These are phyloP conservation scores for Adelognathus sp. DNA, from an alignment of 2,888 invertebrate species.

Conservation along the genomic window DNA sequence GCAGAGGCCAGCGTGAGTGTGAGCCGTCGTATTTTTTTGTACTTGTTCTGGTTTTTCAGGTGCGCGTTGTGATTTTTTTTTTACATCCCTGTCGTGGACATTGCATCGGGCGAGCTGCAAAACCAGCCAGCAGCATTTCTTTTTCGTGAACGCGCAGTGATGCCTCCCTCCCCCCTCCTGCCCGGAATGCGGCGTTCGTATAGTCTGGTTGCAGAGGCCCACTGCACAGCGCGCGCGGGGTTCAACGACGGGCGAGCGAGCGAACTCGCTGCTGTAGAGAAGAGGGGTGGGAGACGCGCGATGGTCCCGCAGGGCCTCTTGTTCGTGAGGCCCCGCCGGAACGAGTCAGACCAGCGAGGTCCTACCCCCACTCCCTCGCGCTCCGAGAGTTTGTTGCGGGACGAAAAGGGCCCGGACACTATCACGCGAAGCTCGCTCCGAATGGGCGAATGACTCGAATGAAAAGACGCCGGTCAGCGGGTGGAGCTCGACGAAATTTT, in stretches of 20 bases:
- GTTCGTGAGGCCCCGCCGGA: conserved; percentile 80
- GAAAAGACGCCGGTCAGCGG: conserved; percentile 38
- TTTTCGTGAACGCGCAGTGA: conserved; percentile 68
- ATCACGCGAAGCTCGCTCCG: neutral
- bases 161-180: too few species aligned
- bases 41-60: conserved; percentile 75
- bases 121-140: conserved; percentile 72
- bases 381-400: conserved; percentile 14
- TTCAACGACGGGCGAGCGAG: conserved; percentile 39
- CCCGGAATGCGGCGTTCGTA: conserved; percentile 81
- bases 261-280: conserved; percentile 24
- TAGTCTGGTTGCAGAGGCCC: conserved; percentile 67
- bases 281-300: conserved; percentile 37
- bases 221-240: conserved; percentile 66
- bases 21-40: conserved; percentile 70
- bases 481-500: conserved; percentile 63
- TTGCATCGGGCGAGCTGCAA: conserved; percentile 70
- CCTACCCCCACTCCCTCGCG: neutral
- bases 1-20: conserved; percentile 58
- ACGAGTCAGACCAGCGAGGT: conserved; percentile 77
- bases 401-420: conserved; percentile 46
- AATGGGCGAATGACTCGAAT: conserved; percentile 1
- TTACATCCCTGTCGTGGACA: conserved; percentile 63
- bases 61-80: conserved; percentile 57
- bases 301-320: conserved; percentile 62